A percentile compares a stretch with the other conserved stretches of the same genome.
These are phyloP conservation scores for Hepsetus odoe DNA, from an alignment of 2,113 vertebrate genomes.

Conservation along the genomic window DNA sequence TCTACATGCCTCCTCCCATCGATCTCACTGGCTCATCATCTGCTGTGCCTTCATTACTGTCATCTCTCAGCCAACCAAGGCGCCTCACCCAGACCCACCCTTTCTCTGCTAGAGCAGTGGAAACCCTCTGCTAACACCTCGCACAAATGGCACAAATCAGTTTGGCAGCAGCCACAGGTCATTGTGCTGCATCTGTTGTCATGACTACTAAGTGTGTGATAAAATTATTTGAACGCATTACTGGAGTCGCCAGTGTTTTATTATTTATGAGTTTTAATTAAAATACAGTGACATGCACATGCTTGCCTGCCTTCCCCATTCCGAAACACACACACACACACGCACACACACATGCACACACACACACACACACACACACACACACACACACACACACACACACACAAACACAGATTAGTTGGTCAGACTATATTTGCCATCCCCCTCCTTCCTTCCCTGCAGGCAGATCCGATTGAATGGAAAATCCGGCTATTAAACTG, in stretches of 20 bases:
- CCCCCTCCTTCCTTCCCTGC: slow-evolving; percentile 49
- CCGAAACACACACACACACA: slow-evolving; percentile 25
- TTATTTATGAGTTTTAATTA: not conserved
- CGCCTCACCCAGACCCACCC: not conserved
- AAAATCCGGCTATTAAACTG: slow-evolving; percentile 77
- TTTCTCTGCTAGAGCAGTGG: slow-evolving; percentile 25
- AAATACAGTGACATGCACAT: slow-evolving; percentile 23
- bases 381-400: slow-evolving; percentile 44
- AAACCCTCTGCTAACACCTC: slow-evolving; percentile 29
- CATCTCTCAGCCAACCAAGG: not conserved
- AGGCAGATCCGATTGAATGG: slow-evolving; percentile 73
- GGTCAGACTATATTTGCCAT: slow-evolving; percentile 74
- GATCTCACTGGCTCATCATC: too few species aligned
- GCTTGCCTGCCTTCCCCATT: too few species aligned
- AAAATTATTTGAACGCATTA: slow-evolving; percentile 20
- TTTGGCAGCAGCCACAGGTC: slow-evolving; percentile 19
- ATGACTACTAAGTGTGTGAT: slow-evolving; percentile 46
- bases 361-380: slow-evolving; percentile 34
- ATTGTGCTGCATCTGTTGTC: slow-evolving; percentile 55
- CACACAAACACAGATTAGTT: slow-evolving; percentile 67
- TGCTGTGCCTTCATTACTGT: not conserved
- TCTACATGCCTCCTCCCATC: too few species aligned
- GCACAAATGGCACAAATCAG: slow-evolving; percentile 55
- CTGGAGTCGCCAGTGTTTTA: not conserved
- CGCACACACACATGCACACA: slow-evolving; percentile 43